These are phyloP conservation scores for Muscicapa adusta DNA, from an alignment of 2,113 vertebrate species.

Conservation along the genomic window DNA sequence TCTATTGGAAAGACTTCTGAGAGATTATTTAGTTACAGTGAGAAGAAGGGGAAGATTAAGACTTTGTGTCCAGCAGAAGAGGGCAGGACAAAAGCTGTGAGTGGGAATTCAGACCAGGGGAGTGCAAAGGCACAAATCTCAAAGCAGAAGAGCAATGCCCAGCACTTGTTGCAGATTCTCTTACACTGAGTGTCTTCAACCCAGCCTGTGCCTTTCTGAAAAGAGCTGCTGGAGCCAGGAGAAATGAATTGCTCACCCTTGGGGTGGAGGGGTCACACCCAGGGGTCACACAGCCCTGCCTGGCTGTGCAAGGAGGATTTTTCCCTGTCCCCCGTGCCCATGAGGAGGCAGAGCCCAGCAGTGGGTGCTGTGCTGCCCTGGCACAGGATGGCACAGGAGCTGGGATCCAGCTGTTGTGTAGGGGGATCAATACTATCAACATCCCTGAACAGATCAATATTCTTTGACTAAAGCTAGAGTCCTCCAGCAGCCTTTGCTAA, in stretches of 20 bases:
- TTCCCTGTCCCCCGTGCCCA: neutral
- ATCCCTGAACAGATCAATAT: neutral
- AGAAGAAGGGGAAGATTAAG: conserved; percentile 59
- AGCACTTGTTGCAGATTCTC: neutral
- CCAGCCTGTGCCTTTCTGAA: neutral
- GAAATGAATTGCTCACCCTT: neutral
- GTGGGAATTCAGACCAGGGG: neutral
- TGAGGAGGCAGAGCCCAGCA: neutral
- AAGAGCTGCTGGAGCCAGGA: neutral
- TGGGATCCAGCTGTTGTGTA: neutral
- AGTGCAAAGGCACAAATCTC: neutral
- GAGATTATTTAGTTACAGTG: conserved; percentile 57
- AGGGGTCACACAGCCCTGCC: neutral
- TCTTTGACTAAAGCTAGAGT: neutral
- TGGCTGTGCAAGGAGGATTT: neutral
- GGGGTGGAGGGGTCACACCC: neutral
- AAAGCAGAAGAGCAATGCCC: neutral
- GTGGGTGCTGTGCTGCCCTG: neutral
- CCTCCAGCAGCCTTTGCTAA: neutral
- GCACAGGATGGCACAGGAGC: neutral
- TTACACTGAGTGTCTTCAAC: neutral
- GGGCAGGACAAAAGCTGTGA: conserved; percentile 44
- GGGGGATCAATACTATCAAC: neutral
- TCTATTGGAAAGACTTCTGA: conserved; percentile 62
- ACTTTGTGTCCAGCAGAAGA: conserved; percentile 43